Evolutionary conservation across 2,888 invertebrate species (phyloP).

Genomic region (Ormia ochracea): DNA sequence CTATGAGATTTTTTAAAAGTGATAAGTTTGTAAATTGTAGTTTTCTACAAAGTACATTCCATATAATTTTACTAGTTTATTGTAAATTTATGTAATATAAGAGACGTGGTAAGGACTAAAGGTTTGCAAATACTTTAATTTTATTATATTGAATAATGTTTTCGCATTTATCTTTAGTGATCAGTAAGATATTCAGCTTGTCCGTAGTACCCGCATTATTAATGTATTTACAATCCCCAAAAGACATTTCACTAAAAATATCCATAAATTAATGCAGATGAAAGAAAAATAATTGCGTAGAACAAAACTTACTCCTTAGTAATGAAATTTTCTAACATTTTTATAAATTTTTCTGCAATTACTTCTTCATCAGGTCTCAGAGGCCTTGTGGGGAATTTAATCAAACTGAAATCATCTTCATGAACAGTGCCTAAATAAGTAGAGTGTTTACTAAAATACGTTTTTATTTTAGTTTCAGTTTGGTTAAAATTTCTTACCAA

Average conservation of each 20-base stretch:
- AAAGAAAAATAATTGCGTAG: neutral
- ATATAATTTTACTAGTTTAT: no score
- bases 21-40: neutral
- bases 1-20: neutral
- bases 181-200: slow-evolving; percentile 63
- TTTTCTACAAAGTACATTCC: no score
- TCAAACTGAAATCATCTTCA: slow-evolving; percentile 57
- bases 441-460: neutral
- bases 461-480: neutral
- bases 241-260: slow-evolving; percentile 57
- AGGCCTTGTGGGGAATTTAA: slow-evolving; percentile 26
- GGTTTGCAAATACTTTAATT: neutral
- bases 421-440: slow-evolving; percentile 53
- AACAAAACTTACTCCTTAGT: neutral
- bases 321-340: slow-evolving; percentile 56
- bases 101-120: no score
- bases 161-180: slow-evolving; percentile 63
- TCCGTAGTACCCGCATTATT: slow-evolving; percentile 62
- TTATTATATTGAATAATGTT: slow-evolving; percentile 40
- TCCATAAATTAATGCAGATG: neutral
- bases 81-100: no score
- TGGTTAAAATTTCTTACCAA: slow-evolving; percentile 77
- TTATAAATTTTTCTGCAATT: slow-evolving; percentile 49
- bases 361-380: slow-evolving; percentile 48
- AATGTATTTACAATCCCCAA: slow-evolving; percentile 66